These are phyloP conservation scores for Pseudoips prasinana DNA, from an alignment of 2,888 invertebrate species.

Conservation along the genomic window DNA sequence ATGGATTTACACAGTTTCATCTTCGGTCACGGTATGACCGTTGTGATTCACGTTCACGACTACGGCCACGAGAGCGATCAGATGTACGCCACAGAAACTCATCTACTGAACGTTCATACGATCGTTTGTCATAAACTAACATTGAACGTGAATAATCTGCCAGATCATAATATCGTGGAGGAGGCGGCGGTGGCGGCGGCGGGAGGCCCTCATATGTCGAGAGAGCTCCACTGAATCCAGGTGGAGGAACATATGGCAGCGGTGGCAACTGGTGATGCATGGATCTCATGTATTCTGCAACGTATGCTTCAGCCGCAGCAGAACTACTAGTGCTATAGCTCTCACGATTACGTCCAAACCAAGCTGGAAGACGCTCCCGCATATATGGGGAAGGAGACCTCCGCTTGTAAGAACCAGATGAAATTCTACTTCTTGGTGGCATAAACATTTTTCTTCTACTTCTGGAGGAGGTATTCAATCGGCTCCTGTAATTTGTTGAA, in stretches of 20 bases:
- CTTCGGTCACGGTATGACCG: constrained; percentile 84
- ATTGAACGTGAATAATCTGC: constrained; percentile 88
- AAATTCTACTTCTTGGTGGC: constrained; percentile 84
- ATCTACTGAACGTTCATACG: constrained; percentile 93
- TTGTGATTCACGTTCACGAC: constrained; percentile 79
- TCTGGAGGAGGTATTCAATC: constrained; percentile 72
- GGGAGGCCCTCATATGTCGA: constrained; percentile 84
- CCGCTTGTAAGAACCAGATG: constrained; percentile 76
- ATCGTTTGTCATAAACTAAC: constrained; percentile 86
- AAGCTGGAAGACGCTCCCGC: constrained; percentile 83
- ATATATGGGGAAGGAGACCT: constrained; percentile 83
- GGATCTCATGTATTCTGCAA: constrained; percentile 93
- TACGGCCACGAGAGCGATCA: constrained; percentile 84
- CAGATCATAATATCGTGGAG: constrained; percentile 85
- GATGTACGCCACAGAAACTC: constrained; percentile 93
- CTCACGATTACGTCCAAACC: constrained; percentile 82
- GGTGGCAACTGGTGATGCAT: constrained; percentile 94
- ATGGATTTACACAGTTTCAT: constrained; percentile 59
- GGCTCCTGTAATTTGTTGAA: constrained; percentile 73
- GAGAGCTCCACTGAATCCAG: constrained; percentile 73
- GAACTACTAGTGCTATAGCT: constrained; percentile 65
- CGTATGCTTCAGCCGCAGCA: constrained; percentile 91
- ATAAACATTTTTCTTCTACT: constrained; percentile 84
- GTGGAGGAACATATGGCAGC: constrained; percentile 89
- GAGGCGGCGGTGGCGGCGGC: constrained; percentile 86